Evolutionary conservation across 2,113 vertebrate species (phyloP).

Genomic region (Turnix velox): DNA sequence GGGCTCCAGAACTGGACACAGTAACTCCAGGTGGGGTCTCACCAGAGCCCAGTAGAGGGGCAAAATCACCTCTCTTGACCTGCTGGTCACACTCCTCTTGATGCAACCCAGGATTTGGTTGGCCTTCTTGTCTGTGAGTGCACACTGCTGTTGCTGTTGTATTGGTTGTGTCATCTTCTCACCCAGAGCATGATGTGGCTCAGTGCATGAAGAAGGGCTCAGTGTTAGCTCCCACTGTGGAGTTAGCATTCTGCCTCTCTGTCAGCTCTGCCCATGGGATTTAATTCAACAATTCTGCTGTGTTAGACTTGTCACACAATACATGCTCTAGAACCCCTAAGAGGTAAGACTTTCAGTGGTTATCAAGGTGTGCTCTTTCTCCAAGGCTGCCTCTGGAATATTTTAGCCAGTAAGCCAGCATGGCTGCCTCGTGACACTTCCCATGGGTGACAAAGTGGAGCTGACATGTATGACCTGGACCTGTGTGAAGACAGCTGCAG

Average conservation of each 20-base stretch:
- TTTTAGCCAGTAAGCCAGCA: background rate
- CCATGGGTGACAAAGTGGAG: background rate
- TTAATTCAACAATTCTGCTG: background rate
- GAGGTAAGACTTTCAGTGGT: background rate
- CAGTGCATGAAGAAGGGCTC: background rate
- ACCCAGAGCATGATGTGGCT: fast-evolving
- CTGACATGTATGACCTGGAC: background rate
- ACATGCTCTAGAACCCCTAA: background rate
- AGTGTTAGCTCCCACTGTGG: background rate
- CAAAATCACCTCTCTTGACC: no score
- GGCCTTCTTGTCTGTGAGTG: no score
- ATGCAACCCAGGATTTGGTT: no score
- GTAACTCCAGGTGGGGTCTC: no score
- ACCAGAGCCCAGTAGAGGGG: no score
- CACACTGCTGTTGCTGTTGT: no score
- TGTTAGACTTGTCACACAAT: background rate
- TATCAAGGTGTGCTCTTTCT: background rate
- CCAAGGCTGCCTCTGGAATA: background rate
- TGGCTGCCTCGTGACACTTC: background rate
- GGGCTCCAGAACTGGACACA: no score
- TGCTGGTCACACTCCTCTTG: no score
- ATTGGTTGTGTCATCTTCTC: background rate
- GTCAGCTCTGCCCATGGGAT: background rate
- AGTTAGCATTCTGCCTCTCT: background rate
- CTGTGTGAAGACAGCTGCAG: background rate